Evolutionary conservation across 2,888 invertebrate genomes (phyloP).

Genomic region (Cryptocheilus praepositus): DNA sequence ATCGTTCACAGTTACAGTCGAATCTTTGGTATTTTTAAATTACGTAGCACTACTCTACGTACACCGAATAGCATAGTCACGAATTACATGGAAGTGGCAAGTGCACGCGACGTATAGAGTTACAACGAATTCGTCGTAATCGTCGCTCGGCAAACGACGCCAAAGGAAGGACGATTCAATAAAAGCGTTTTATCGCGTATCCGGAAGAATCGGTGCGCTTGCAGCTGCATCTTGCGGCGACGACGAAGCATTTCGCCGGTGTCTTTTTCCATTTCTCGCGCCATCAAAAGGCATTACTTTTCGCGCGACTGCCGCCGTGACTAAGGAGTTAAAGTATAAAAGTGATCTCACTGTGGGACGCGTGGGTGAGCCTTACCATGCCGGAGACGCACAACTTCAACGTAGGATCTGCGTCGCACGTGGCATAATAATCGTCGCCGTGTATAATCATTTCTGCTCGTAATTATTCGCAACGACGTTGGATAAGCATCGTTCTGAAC

Average conservation of each 20-base stretch:
- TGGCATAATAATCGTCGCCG: too few relatives aligned
- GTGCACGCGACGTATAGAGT: too few relatives aligned
- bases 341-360: slow-evolving; percentile 65
- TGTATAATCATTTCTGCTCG: slow-evolving; percentile 10
- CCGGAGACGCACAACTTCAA: neutral
- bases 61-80: too few relatives aligned
- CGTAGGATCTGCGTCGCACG: too few relatives aligned
- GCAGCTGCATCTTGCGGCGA: slow-evolving; percentile 16
- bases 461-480: too few relatives aligned
- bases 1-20: too few relatives aligned
- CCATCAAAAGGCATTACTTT: slow-evolving; percentile 38
- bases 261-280: neutral
- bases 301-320: slow-evolving; percentile 40
- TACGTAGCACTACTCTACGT: too few relatives aligned
- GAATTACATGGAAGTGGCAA: too few relatives aligned
- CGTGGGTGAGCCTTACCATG: slow-evolving; percentile 49
- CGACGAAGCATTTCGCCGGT: slow-evolving; percentile 15
- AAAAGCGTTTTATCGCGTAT: slow-evolving; percentile 4
- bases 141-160: neutral
- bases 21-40: too few relatives aligned
- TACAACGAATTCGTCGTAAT: too few relatives aligned
- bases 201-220: slow-evolving; percentile 16
- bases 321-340: slow-evolving; percentile 60
- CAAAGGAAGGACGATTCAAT: slow-evolving; percentile 29
- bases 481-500: too few relatives aligned